Evolutionary conservation across 2,797 vertebrate genomes (phyloP), one percentile per base, ranked within the genome.

Genomic region (Sphenodon punctatus): DNA sequence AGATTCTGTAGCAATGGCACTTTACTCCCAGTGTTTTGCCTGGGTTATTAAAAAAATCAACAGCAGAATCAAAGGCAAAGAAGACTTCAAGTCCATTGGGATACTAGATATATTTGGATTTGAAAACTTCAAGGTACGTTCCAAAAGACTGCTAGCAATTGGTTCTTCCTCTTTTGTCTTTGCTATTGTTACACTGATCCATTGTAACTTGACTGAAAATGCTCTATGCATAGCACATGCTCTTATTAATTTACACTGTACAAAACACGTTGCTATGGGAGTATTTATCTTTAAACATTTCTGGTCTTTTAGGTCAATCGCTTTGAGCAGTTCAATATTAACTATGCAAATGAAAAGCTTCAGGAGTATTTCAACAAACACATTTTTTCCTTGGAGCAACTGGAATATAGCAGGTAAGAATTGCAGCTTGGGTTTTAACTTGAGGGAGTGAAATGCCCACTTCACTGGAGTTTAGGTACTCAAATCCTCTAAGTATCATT

Each of bases 91-190:
- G 36, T 99, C 98, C 19, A 96, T 99, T 78, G 97, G 98, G 89
- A 98, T 99, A 94, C 95, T 99, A n/a, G 98, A 99, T 94, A 99
- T 99, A 93, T 99, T 99, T 71, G 98, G 98, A 30, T 99, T 99
- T 75, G 98, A 99, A 95, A 99, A 99, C 92, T 99, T 99, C 32
- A 97, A 99, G 97, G 98, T 99, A 89, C 2, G 91, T 86, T 75
- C 82, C 22, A 25, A 12, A 69, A 11, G 16, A 10, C n/a, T 15
- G 1, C 38, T 73, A 2, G 9, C 0, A 1, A 2, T n/a, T 30
- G 5, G 15, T 60, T 74, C 12, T 85, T 11, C 73, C 23, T 38
- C 80, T 5, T 32, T 49, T 55, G 3, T 27, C 14, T 4, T 69
- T 65, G 36, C 75, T 45, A 2, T 38, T 49, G 0, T 80, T 51